Evolutionary conservation across 2,113 vertebrate genomes (phyloP), one percentile per base, ranked within the genome.

Genomic region (Pluvianellus socialis): DNA sequence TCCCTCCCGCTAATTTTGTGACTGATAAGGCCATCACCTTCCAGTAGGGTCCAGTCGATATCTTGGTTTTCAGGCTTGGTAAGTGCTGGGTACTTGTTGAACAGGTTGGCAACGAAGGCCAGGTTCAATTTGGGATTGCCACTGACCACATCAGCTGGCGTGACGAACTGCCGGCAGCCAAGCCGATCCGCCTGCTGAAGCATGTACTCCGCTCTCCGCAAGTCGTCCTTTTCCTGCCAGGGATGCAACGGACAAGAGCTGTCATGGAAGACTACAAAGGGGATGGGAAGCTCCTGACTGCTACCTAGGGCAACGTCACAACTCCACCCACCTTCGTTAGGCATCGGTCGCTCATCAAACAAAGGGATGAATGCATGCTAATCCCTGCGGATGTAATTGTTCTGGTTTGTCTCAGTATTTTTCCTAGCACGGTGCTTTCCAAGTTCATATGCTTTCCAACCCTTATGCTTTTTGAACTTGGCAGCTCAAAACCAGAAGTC

Each of bases 101-200:
- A 99, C 74, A 99, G 98, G 83, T 99, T 99, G 62, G 99, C 99
- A 50, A 99, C 99, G 3, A 99, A 99, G 49, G 99, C 99, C 98
- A 99, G 94, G 90, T 99, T 99, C 88, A 99, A 98, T 92, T 99
- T 99, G 30, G 99, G 98, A 90, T 99, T 99, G 55, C 99, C 99
- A 18, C 98, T 98, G 94, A 99, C 99, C 14, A 99, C 99, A 11
- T 99, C 99, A 2, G 98, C 94, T 0, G 99, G 98, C 0, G 99
- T 99, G 62, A 99, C 99, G 16, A 99, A 99, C 98, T 99, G 99
- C 59, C 99, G 97, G 97, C 99, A 99, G 83, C 98, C 98, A 5
- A 99, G 98, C 10, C 98, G 96, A 42, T 99, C 99, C 2, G 99
- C 99, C 97, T 99, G 98, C 85, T 98, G 96, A 45, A 99, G 98